Evolutionary conservation across 2,888 invertebrate genomes (phyloP).

Genomic region (Trimorus sp.): DNA sequence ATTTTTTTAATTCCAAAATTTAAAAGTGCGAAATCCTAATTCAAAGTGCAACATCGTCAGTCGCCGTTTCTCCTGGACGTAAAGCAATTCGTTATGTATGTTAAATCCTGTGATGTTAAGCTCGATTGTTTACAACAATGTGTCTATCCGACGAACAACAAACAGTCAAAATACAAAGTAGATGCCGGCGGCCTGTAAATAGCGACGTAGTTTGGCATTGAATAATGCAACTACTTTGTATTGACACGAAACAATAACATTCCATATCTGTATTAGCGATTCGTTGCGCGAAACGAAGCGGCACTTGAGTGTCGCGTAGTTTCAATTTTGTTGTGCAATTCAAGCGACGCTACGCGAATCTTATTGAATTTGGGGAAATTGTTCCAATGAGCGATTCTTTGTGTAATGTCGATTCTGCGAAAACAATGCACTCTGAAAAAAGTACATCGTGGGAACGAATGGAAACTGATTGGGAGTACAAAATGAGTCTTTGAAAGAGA

Average conservation of each 20-base stretch:
- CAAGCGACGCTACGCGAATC: background rate
- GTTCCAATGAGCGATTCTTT: too few species aligned
- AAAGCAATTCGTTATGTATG: slow-evolving; percentile 35
- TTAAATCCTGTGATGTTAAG: slow-evolving; percentile 55
- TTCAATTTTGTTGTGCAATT: slow-evolving; percentile 11
- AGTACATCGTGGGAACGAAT: too few species aligned
- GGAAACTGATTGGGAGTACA: too few species aligned
- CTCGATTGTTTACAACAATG: slow-evolving; percentile 35
- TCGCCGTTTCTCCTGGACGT: slow-evolving; percentile 2
- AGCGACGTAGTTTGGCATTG: slow-evolving; percentile 48
- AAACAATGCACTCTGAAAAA: too few species aligned
- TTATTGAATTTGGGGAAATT: background rate
- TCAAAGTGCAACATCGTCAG: background rate
- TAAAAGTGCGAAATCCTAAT: too few species aligned
- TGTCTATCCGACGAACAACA: slow-evolving; percentile 29
- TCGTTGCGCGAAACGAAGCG: background rate
- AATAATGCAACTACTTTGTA: slow-evolving; percentile 55
- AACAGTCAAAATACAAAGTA: slow-evolving; percentile 45
- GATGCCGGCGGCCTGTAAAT: slow-evolving; percentile 52
- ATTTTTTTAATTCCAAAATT: too few species aligned
- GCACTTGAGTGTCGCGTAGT: background rate
- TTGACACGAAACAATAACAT: slow-evolving; percentile 8
- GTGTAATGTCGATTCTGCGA: too few species aligned
- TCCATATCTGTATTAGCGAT: background rate
- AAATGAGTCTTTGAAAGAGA: too few species aligned